Evolutionary conservation across 2,797 vertebrate species (phyloP).

Genomic region (Triplophysa yarkandensis): DNA sequence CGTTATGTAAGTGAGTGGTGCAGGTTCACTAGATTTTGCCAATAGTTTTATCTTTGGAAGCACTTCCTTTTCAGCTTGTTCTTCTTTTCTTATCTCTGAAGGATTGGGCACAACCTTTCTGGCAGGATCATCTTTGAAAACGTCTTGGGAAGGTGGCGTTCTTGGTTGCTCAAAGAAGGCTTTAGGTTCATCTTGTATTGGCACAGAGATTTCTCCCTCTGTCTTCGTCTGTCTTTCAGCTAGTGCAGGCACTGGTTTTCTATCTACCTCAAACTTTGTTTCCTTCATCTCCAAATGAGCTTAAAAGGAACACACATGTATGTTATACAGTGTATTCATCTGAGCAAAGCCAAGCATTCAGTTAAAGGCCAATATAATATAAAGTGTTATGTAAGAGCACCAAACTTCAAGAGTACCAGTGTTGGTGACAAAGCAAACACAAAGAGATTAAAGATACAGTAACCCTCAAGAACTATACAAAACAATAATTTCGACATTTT

Average conservation of each 20-base stretch:
- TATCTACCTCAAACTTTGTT: conserved; percentile 52
- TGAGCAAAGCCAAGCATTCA: conserved; percentile 55
- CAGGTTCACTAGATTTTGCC: conserved; percentile 27
- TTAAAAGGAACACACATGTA: conserved; percentile 66
- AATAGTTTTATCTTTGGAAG: conserved; percentile 20
- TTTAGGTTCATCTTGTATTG: conserved; percentile 11
- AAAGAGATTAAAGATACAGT: neutral
- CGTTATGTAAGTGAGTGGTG: conserved; percentile 63
- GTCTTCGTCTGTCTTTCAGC: too few relatives aligned
- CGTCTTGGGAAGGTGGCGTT: conserved; percentile 9
- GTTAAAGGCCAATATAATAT: conserved; percentile 40
- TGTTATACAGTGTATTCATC: conserved; percentile 50
- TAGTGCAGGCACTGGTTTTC: conserved; percentile 38
- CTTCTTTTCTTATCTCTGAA: conserved; percentile 59
- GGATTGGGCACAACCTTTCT: conserved; percentile 29
- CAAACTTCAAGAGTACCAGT: conserved; percentile 35
- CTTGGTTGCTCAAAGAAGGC: neutral
- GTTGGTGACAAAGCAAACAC: conserved; percentile 3
- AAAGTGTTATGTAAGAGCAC: conserved; percentile 35
- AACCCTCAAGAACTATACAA: neutral
- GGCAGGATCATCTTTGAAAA: conserved; percentile 29
- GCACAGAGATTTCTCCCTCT: too few relatives aligned
- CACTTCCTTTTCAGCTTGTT: conserved; percentile 30
- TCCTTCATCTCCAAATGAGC: conserved; percentile 72
- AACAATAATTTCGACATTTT: conserved; percentile 60